phyloP scores from a whole-genome alignment of 2,888 invertebrate species.

The Xylota sylvarum region DNA sequence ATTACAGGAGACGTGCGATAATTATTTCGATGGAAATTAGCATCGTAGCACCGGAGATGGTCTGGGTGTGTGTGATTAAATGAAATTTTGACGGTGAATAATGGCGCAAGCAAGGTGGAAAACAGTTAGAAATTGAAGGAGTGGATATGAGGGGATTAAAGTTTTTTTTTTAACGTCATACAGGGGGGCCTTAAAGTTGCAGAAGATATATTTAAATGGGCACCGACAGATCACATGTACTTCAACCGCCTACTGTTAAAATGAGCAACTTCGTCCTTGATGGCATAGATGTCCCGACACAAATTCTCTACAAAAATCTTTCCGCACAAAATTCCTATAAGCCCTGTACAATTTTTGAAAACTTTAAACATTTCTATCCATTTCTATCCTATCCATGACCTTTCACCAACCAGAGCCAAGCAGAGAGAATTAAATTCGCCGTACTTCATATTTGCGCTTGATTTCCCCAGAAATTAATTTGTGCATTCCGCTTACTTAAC shows the following conservation, averaged over 20 bases:
- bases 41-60: conserved; percentile 6
- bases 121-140: neutral
- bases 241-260: too few species aligned
- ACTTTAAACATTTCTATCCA: neutral
- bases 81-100: conserved; percentile 11
- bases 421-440: conserved; percentile 50
- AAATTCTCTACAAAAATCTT: neutral
- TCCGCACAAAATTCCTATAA: neutral
- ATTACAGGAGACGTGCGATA: conserved; percentile 59
- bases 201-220: too few species aligned
- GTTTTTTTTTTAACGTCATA: too few species aligned
- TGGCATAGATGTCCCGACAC: too few species aligned
- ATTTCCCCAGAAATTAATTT: conserved; percentile 68
- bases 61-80: conserved; percentile 8
- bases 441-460: conserved; percentile 53
- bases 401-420: neutral
- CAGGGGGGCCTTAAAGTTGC: too few species aligned
- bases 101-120: neutral
- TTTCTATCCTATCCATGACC: conserved; percentile 1
- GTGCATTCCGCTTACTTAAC: conserved; percentile 60
- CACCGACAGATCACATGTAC: too few species aligned
- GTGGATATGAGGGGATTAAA: too few species aligned
- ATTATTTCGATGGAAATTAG: conserved; percentile 36
- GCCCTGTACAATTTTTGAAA: neutral
- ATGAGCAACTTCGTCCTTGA: too few species aligned